A percentile compares a stretch with the other conserved stretches of the same genome.
Conservation (phyloP, 1,140 invertebrate species). For the Papilio polytes region DNA sequence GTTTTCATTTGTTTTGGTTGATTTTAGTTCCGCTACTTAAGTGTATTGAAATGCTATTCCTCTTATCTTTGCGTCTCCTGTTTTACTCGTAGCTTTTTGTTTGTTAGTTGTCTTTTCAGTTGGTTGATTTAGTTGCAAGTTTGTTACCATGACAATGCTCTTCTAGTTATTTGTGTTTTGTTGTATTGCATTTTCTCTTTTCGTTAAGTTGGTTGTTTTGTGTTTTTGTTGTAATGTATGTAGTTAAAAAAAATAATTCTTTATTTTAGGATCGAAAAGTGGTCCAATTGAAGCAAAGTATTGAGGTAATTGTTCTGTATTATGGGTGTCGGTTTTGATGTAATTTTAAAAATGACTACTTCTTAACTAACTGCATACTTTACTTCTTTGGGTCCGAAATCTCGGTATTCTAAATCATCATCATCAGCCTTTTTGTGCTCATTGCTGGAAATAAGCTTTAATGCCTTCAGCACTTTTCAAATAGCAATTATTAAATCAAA, state of each 20-base stretch:
- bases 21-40: not conserved
- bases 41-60: not conserved
- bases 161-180: not conserved
- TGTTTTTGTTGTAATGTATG: not conserved
- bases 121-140: too few relatives aligned
- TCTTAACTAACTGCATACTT: not conserved
- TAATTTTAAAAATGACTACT: not conserved
- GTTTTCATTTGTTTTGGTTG: not conserved
- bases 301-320: constrained; percentile 60
- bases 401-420: too few relatives aligned
- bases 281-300: constrained; percentile 62
- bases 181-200: not conserved
- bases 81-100: too few relatives aligned
- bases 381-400: not conserved
- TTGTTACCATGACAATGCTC: too few relatives aligned
- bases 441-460: too few relatives aligned
- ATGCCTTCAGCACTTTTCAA: not conserved
- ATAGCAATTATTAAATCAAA: not conserved
- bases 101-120: too few relatives aligned
- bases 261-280: constrained; percentile 67
- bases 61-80: not conserved
- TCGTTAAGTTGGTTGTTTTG: not conserved
- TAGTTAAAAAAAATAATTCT: constrained; percentile 46
- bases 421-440: too few relatives aligned
- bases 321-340: constrained; percentile 51